Percentiles rank a stretch among this genome's conserved stretches.
Conservation (phyloP, 1,140 invertebrate genomes). For the Drosophila fuyamai region DNA sequence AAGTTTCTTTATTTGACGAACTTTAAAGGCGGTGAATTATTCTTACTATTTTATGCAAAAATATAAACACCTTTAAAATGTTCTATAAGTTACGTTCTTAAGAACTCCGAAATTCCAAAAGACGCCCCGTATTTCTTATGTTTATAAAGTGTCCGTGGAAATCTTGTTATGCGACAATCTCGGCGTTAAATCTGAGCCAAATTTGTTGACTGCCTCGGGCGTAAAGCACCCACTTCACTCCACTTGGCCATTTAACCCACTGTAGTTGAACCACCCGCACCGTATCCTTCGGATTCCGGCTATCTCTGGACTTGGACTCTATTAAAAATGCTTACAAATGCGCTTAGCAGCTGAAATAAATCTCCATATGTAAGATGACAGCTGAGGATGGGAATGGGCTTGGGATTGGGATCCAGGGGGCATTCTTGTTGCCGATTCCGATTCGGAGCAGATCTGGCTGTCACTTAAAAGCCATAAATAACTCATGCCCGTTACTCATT, state of each 20-base stretch:
- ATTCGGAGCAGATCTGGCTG: conserved; percentile 49
- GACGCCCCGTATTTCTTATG: background rate
- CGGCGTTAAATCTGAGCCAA: conserved; percentile 50
- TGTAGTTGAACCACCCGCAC: conserved; percentile 21
- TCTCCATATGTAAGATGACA: conserved; percentile 78
- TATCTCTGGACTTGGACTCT: conserved; percentile 50
- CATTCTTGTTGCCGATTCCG: conserved; percentile 11
- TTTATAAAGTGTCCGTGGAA: conserved; percentile 21
- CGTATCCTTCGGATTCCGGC: background rate
- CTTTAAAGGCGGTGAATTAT: no score
- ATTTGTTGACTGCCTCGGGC: conserved; percentile 55
- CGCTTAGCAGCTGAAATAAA: conserved; percentile 75
- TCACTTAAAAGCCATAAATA: conserved; percentile 79
- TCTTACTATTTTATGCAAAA: no score
- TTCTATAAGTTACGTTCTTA: background rate
- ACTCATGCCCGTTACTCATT: conserved; percentile 70
- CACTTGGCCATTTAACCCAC: conserved; percentile 51
- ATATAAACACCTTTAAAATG: background rate
- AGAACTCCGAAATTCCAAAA: background rate
- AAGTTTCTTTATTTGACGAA: no score
- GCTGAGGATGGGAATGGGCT: conserved; percentile 16
- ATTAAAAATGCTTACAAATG: conserved; percentile 80
- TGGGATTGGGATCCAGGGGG: conserved; percentile 8
- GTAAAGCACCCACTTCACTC: conserved; percentile 7
- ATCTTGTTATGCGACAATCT: conserved; percentile 50